Base-by-base conservation (phyloP, 2,113 vertebrate genomes). In the Ciconia stormi region DNA sequence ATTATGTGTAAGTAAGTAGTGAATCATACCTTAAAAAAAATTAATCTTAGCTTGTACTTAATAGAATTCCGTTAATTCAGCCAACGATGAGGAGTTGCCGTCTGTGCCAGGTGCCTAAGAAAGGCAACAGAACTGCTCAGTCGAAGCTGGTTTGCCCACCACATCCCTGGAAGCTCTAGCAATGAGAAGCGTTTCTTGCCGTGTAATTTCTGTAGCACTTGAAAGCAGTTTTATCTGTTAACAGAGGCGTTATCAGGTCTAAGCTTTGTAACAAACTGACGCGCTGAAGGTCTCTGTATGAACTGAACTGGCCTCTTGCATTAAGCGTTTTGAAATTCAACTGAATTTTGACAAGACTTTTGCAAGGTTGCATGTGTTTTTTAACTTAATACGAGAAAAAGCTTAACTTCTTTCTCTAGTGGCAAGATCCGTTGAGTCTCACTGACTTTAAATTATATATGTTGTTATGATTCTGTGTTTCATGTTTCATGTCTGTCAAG, bases 211-310 rank as follows among this genome's bases (percentile, higher is more conserved):
- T 58, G 72, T 4, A 49, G 26, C 52, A 1, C 23, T 46, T 25
- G 72, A 38, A 13, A 66, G 50, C 32, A 22, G 6, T 32, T 85
- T 65, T 36, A 22, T 46, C 69, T 47, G 34, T 55, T 42, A 29
- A 23, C 81, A 47, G 94, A 22, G 63, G 1, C 2, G 0, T 58
- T 77, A 23, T 16, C 58, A 29, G 34, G 22, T 53, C 65, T 20
- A 32, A 80, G 84, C 53, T 44, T 16, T 55, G 40, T 3, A 50
- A 23, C 66, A 22, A 20, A 18, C 16, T 3, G 46, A 6, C 2
- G 0, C 0, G 2, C 65, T 47, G 52, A 5, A 2, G 29, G 34
- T 10, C n/a, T 70, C 6, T 0, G 4, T 6, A 1, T 26, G 34
- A 42, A 8, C 73, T 9, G 23, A 32, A 11, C 66, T 8, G 17